phyloP scores from a whole-genome alignment of 2,113 vertebrate genomes.

The Narcine bancroftii region DNA sequence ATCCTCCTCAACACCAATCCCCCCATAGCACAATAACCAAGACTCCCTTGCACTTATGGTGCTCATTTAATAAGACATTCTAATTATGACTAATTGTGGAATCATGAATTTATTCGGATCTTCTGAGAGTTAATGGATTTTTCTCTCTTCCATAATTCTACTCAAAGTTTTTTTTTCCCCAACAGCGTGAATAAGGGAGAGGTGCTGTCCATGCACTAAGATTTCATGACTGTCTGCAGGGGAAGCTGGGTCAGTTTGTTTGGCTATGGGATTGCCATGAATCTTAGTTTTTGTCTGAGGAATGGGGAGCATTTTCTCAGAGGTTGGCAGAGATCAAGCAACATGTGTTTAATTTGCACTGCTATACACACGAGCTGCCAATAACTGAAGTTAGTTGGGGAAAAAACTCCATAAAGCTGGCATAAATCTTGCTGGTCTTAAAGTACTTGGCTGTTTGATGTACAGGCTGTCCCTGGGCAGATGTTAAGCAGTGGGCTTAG shows the following conservation, averaged over 20 bases:
- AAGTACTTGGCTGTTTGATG: slow-evolving; percentile 40
- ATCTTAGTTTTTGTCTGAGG: neutral
- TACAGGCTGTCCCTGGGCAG: slow-evolving; percentile 43
- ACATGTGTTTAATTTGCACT: slow-evolving; percentile 67
- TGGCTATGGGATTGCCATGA: neutral
- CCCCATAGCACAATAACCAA: no score
- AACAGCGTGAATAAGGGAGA: neutral
- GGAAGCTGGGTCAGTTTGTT: neutral
- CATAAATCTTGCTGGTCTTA: slow-evolving; percentile 46
- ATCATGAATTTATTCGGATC: neutral
- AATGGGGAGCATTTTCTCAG: slow-evolving; percentile 38
- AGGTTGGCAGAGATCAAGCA: slow-evolving; percentile 63
- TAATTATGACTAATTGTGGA: neutral
- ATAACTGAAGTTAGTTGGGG: slow-evolving; percentile 45
- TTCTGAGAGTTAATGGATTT: neutral
- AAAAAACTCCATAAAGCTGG: slow-evolving; percentile 44
- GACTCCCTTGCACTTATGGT: neutral
- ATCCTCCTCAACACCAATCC: no score
- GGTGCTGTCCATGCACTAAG: neutral
- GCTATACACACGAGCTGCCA: slow-evolving; percentile 54
- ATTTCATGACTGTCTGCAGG: neutral
- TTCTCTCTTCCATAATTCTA: neutral
- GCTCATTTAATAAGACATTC: neutral
- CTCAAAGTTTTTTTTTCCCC: no score
- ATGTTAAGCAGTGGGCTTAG: slow-evolving; percentile 44